Conservation (phyloP, 2,113 vertebrate genomes). For the Typhlomys cinereus region DNA sequence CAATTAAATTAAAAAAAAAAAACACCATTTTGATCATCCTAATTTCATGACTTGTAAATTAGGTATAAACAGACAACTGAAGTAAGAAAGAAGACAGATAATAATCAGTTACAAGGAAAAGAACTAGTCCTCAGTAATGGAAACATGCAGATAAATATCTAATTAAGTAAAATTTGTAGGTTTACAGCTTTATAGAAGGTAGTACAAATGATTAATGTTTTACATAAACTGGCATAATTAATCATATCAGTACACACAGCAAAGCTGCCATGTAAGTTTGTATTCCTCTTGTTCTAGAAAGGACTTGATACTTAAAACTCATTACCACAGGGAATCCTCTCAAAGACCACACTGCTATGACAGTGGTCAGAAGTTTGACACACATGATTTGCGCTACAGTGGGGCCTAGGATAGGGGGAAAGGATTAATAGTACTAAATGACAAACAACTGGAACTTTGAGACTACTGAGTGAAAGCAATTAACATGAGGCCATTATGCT, state of each 20-base stretch:
- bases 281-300: neutral
- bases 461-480: neutral
- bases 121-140: neutral
- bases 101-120: conserved; percentile 3
- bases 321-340: neutral
- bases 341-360: neutral
- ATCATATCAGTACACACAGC: neutral
- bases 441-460: neutral
- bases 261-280: neutral
- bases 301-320: neutral
- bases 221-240: neutral
- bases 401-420: neutral
- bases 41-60: conserved; percentile 17
- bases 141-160: conserved; percentile 19
- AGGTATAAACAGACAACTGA: neutral
- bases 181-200: neutral
- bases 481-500: neutral
- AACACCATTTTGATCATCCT: neutral
- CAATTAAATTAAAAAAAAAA: too few relatives aligned
- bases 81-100: neutral
- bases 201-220: neutral
- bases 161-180: neutral
- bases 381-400: neutral
- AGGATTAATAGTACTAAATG: too few relatives aligned
- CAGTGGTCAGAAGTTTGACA: neutral